Conservation (phyloP, 2,113 vertebrate species). For the Trachemys scripta region DNA sequence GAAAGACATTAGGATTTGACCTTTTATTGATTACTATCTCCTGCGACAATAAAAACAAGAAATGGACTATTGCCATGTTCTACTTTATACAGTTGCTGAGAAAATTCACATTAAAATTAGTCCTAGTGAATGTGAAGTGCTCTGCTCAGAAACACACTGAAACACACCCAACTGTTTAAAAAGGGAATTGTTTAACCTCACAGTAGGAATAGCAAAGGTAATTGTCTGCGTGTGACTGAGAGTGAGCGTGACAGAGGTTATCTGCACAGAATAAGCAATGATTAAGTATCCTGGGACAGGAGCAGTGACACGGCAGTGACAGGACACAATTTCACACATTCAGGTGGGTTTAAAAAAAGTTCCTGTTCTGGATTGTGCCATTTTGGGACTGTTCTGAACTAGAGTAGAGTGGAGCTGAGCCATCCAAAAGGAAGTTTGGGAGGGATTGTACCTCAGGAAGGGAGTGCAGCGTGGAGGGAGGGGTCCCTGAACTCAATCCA, state of each 20-base stretch:
- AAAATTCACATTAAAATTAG: neutral
- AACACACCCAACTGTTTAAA: neutral
- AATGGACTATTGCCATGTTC: neutral
- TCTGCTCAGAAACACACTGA: neutral
- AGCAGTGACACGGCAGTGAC: neutral
- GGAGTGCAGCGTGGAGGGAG: neutral
- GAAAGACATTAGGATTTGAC: neutral
- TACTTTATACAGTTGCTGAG: neutral
- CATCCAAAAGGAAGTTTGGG: neutral
- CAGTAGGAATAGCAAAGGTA: neutral
- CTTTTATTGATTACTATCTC: neutral
- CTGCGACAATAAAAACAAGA: neutral
- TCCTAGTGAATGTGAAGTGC: neutral
- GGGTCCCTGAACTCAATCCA: neutral
- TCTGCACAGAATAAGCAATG: neutral
- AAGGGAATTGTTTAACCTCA: neutral
- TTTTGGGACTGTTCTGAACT: neutral
- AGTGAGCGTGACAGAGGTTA: neutral
- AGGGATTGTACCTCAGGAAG: neutral
- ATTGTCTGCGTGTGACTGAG: neutral
- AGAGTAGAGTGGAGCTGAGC: neutral
- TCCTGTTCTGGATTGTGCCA: neutral
- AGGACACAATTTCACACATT: neutral
- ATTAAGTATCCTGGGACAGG: neutral
- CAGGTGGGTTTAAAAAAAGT: neutral